These are phyloP conservation scores for Tyto alba DNA, from an alignment of 2,113 vertebrate genomes.

Conservation along the genomic window DNA sequence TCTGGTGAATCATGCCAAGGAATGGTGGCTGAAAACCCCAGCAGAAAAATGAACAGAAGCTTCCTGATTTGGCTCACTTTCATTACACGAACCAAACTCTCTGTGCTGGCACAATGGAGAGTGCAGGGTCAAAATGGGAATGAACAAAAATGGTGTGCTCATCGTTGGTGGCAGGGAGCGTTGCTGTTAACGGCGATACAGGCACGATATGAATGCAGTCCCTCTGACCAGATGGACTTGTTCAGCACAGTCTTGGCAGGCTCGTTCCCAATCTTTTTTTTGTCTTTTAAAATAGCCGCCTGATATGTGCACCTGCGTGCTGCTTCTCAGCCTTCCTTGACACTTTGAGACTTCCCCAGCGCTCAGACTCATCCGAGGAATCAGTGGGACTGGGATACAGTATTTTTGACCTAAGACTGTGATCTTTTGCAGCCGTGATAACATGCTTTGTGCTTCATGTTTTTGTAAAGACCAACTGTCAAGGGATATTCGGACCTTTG, in stretches of 20 bases:
- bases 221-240: not conserved
- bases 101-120: not conserved
- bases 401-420: not conserved
- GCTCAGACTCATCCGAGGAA: not conserved
- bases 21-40: not conserved
- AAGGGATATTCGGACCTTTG: not conserved
- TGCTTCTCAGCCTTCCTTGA: not conserved
- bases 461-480: not conserved
- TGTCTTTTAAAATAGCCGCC: not conserved
- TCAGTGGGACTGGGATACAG: not conserved
- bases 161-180: rapidly evolving
- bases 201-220: rapidly evolving
- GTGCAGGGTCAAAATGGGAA: not conserved
- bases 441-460: not conserved
- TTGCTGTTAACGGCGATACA: not conserved
- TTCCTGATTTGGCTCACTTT: not conserved
- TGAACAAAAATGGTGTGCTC: not conserved
- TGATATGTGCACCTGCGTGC: too few species aligned
- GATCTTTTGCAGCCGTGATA: not conserved
- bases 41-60: not conserved
- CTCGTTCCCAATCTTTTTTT: not conserved
- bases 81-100: not conserved
- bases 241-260: not conserved
- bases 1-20: not conserved
- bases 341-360: not conserved